Evolutionary conservation across 2,888 invertebrate species (phyloP).

Genomic region (Venusia cambrica): DNA sequence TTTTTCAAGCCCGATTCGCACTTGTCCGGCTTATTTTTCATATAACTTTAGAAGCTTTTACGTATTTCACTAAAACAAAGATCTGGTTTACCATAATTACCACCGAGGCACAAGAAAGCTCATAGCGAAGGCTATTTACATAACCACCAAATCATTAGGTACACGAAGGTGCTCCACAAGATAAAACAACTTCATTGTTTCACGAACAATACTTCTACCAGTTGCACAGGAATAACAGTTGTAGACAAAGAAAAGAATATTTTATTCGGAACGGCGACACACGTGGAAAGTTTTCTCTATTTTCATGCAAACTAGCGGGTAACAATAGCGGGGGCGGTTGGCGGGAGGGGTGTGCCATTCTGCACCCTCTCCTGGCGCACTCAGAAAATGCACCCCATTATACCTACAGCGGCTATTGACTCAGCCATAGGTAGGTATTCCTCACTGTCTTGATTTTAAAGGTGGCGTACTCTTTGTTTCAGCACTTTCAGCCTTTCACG

Average conservation of each 20-base stretch:
- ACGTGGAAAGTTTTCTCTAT: constrained; percentile 70
- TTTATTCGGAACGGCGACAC: constrained; percentile 70
- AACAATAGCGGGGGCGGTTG: constrained; percentile 58
- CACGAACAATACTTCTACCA: constrained; percentile 62
- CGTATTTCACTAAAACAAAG: constrained; percentile 17
- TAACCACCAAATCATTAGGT: constrained; percentile 40
- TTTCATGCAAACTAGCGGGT: constrained; percentile 71
- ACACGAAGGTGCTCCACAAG: constrained; percentile 37
- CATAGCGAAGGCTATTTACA: constrained; percentile 32
- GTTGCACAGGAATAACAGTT: constrained; percentile 58
- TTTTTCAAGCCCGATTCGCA: no score
- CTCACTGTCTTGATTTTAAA: no score
- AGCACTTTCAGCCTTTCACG: no score
- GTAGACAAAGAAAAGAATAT: constrained; percentile 70
- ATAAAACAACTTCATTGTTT: constrained; percentile 56
- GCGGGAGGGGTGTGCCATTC: constrained; percentile 35
- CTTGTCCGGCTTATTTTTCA: no score
- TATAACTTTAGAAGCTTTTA: constrained; percentile 2
- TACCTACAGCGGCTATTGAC: constrained; percentile 23
- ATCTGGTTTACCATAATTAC: constrained; percentile 16
- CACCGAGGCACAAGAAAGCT: constrained; percentile 19
- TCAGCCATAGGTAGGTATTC: constrained; percentile 9
- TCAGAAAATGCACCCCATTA: constrained; percentile 52
- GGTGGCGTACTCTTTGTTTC: no score
- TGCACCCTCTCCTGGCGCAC: constrained; percentile 53